Conservation (phyloP, 2,113 vertebrate genomes). For the Aldabrachelys gigantea region DNA sequence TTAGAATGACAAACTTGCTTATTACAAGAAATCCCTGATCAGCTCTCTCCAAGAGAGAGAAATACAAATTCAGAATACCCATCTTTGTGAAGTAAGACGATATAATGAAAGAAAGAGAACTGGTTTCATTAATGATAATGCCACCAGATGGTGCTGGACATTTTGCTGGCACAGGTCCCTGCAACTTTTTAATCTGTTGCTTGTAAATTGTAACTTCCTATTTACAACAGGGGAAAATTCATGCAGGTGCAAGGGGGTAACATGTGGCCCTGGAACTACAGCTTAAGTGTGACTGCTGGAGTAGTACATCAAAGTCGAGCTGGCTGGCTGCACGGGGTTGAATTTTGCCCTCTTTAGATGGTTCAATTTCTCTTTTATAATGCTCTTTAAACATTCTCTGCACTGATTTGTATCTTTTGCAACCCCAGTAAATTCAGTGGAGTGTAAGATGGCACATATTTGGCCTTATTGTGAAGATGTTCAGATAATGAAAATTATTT, state of each 20-base stretch:
- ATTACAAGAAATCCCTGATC: not conserved
- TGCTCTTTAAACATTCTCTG: not conserved
- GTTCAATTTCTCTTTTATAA: not conserved
- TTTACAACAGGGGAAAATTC: not conserved
- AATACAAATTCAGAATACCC: not conserved
- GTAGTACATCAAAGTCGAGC: not conserved
- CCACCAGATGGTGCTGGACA: constrained; percentile 63
- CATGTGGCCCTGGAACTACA: not conserved
- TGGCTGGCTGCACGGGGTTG: not conserved
- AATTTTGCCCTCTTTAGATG: not conserved
- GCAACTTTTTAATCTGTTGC: not conserved
- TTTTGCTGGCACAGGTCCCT: not conserved
- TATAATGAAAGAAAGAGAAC: constrained; percentile 3
- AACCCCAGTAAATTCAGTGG: not conserved
- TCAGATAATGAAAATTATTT: not conserved
- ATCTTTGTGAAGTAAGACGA: not conserved
- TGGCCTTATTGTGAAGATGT: not conserved
- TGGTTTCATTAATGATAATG: constrained; percentile 9
- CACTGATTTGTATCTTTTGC: not conserved
- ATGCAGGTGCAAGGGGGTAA: not conserved
- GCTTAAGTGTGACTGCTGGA: not conserved
- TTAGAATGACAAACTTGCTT: not conserved
- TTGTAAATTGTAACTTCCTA: not conserved
- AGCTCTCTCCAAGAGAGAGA: not conserved
- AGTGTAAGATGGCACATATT: not conserved